Base-by-base conservation (phyloP, 2,797 vertebrate genomes). In the Tenualosa thibaudeaui region DNA sequence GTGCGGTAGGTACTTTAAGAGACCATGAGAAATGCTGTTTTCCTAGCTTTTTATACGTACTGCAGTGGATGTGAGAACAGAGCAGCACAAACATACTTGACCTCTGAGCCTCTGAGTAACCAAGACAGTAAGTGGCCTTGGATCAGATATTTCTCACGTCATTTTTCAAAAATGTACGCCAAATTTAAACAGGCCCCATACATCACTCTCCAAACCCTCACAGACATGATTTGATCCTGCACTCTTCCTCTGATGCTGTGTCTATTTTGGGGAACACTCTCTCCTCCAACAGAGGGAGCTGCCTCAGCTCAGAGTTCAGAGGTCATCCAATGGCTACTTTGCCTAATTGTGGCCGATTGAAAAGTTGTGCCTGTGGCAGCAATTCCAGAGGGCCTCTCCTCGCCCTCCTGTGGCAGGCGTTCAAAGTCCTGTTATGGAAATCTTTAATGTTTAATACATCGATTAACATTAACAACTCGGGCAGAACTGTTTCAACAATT, bases 381-480 rank as follows among this genome's bases (percentile, higher is more conserved):
- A 71, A 78, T 78, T 88, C 87, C 84, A 4, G 84, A 88, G 84
- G 87, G 87, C 89, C 91, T 89, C 89, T 89, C 89, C 89, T 89
- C 87, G 86, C 60, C 68, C 40, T 31, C 81, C 86, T 68, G 85
- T 90, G 91, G 94, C 93, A 56, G 92, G 90, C 75, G 90, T 90
- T 93, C 92, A 91, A 88, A 90, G 91, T 92, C 92, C 93, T 87
- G 91, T 92, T 93, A 91, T 94, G 94, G 93, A 95, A 95, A 94
- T 93, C 86, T 93, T 96, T 94, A 94, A 96, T 95, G 95, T 95
- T 94, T 94, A 95, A 95, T 94, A 93, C 92, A 92, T 94, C 90
- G 92, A 95, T 95, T 95, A 94, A 94, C 94, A 94, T 94, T 93
- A 96, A 94, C 91, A 91, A 94, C 90, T 92, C 84, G 90, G 92